phyloP scores from a whole-genome alignment of 2,888 invertebrate genomes.

The Rhabditoides inermis region DNA sequence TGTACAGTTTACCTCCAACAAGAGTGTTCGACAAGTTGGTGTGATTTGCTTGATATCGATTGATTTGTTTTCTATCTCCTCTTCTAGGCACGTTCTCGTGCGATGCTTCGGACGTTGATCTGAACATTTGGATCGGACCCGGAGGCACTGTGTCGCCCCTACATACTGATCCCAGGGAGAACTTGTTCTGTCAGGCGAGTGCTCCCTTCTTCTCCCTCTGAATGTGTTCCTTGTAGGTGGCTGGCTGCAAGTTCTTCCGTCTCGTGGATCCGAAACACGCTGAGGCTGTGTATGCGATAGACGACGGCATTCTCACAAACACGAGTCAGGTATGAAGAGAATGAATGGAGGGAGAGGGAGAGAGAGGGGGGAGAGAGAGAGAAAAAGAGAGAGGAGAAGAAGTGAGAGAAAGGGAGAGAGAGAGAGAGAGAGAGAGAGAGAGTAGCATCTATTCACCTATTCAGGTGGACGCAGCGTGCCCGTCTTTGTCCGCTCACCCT shows the following conservation, averaged over 20 bases:
- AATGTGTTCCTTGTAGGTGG: slow-evolving; percentile 54
- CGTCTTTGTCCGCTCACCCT: too few relatives aligned
- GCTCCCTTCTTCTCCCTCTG: not conserved
- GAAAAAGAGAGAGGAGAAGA: too few relatives aligned
- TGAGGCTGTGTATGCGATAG: slow-evolving; percentile 66
- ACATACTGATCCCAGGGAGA: slow-evolving; percentile 62
- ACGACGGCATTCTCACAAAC: slow-evolving; percentile 69
- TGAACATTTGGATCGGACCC: slow-evolving; percentile 96
- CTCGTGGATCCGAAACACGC: slow-evolving; percentile 71
- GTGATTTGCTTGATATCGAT: too few relatives aligned
- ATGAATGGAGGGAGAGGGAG: too few relatives aligned
- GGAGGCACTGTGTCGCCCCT: slow-evolving; percentile 83
- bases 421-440: too few relatives aligned
- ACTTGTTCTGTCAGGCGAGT: slow-evolving; percentile 47
- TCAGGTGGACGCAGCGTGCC: too few relatives aligned
- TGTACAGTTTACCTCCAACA: too few relatives aligned
- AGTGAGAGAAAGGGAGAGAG: too few relatives aligned
- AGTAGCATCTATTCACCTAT: too few relatives aligned
- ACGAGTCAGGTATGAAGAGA: slow-evolving; percentile 68
- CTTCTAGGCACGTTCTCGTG: too few relatives aligned
- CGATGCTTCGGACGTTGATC: slow-evolving; percentile 59
- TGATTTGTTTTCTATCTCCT: too few relatives aligned
- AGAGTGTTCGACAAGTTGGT: not conserved
- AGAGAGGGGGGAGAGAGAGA: too few relatives aligned
- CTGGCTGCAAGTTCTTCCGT: slow-evolving; percentile 76